Evolutionary conservation across 2,888 invertebrate species (phyloP), one percentile per base, ranked within the genome.

Genomic region (Mycalesis mineus): DNA sequence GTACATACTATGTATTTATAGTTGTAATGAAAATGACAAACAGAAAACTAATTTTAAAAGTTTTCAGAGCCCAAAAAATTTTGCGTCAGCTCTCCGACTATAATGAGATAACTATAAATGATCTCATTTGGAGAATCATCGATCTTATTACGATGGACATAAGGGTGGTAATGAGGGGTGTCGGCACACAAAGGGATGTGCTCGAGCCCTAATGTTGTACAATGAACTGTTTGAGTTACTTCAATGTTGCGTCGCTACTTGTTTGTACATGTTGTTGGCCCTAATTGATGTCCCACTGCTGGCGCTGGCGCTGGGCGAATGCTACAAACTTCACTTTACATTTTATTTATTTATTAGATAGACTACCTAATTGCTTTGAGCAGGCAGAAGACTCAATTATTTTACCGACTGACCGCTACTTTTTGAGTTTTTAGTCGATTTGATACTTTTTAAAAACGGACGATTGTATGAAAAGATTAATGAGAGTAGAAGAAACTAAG

Each of bases 91-190:
- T 47, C 31, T 33, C 13, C 1, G 31, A 47, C 31, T 47, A 15
- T 33, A 15, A 15, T 68, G 74, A 74, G 81, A 79, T 82, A 84
- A 84, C 87, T 82, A 86, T 88, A 84, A 84, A 87, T 87, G 83
- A 84, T 80, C 66, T 65, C 31, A 40, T 52, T 31, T 31, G 9
- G 7, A 42, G 55, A 28, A 45, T 45, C 48, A 52, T 52, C 61
- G 49, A 55, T 59, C 53, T 53, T 61, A 59, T 56, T 53, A 50
- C 56, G 31, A 56, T 31, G 49, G 58, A 37, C 36, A 37, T 58
- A 56, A 40, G 57, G 45, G 55, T 45, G 37, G 33, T 48, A 47
- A 52, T 48, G 45, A 22, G 33, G 37, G 42, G 9, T 31, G 33
- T 8, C n/a, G 7, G 7, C n/a, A 7, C 49, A 54, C 44, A 54